Conservation (phyloP, 2,797 vertebrate species). For the Podarcis siculus region DNA sequence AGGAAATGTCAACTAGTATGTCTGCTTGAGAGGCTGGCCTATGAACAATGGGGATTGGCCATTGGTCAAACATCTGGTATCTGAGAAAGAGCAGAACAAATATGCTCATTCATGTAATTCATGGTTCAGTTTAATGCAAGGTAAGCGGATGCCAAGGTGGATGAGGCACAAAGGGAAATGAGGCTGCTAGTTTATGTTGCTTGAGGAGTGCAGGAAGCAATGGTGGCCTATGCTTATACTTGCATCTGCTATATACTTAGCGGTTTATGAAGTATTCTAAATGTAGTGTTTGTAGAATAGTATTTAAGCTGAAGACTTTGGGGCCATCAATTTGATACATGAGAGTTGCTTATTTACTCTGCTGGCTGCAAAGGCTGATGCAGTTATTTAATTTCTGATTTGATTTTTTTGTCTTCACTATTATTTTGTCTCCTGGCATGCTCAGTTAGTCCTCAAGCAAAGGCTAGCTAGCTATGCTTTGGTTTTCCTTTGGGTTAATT, state of each 20-base stretch:
- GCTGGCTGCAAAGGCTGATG: not conserved
- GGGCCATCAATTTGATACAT: not conserved
- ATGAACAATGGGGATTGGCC: slow-evolving; percentile 15
- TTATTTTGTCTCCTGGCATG: not conserved
- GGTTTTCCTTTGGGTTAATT: not conserved
- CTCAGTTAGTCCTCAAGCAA: not conserved
- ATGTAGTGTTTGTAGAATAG: not conserved
- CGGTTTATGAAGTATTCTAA: not conserved
- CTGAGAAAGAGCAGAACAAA: slow-evolving; percentile 25
- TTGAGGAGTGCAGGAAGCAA: not conserved
- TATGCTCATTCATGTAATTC: not conserved
- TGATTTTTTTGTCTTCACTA: not conserved
- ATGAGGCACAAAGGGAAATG: not conserved
- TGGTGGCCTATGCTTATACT: not conserved
- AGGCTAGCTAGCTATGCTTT: too few relatives aligned
- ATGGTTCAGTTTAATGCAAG: not conserved
- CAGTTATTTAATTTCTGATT: not conserved
- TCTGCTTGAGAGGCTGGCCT: not conserved
- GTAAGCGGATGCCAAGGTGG: not conserved
- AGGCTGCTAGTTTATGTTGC: slow-evolving; percentile 10
- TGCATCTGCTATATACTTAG: not conserved
- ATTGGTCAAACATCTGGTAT: not conserved
- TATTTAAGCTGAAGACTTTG: not conserved
- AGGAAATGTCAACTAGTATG: not conserved
- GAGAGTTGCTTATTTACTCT: not conserved